Percentiles rank a stretch among this genome's conserved stretches.
Conservation (phyloP, 2,113 vertebrate species). For the Pelmatolapia mariae region DNA sequence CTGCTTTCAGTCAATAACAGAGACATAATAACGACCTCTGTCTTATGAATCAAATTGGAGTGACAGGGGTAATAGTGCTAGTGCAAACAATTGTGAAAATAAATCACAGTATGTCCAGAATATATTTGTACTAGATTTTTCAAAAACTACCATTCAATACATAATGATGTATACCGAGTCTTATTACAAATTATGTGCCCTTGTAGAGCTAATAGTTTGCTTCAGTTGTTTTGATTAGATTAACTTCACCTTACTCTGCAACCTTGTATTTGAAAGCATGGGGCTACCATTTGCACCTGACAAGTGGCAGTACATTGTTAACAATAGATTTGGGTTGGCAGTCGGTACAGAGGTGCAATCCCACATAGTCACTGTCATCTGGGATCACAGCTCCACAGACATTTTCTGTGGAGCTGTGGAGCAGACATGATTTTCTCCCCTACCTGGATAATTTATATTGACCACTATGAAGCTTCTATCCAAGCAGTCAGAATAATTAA, state of each 20-base stretch:
- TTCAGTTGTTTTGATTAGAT: background rate
- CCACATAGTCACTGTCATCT: background rate
- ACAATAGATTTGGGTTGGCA: background rate
- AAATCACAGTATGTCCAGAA: background rate
- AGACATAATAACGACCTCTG: slow-evolving; percentile 42
- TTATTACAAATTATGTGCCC: background rate
- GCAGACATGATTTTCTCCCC: background rate
- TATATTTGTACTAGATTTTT: slow-evolving; percentile 11
- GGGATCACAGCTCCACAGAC: background rate
- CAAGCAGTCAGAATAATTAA: background rate
- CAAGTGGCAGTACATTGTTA: background rate
- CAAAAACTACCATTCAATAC: background rate
- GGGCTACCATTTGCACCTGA: background rate
- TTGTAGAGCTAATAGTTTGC: background rate
- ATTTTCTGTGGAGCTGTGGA: no score
- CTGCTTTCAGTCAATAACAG: slow-evolving; percentile 54
- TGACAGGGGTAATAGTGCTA: slow-evolving; percentile 26
- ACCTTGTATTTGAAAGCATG: background rate
- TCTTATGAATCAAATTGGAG: slow-evolving; percentile 56
- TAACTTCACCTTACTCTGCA: background rate
- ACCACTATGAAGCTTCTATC: background rate
- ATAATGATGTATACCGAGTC: background rate
- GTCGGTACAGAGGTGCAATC: background rate
- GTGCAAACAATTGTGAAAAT: slow-evolving; percentile 30
- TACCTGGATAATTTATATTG: background rate